Conservation (phyloP, 2,888 invertebrate genomes). For the Tetranychus truncatus region DNA sequence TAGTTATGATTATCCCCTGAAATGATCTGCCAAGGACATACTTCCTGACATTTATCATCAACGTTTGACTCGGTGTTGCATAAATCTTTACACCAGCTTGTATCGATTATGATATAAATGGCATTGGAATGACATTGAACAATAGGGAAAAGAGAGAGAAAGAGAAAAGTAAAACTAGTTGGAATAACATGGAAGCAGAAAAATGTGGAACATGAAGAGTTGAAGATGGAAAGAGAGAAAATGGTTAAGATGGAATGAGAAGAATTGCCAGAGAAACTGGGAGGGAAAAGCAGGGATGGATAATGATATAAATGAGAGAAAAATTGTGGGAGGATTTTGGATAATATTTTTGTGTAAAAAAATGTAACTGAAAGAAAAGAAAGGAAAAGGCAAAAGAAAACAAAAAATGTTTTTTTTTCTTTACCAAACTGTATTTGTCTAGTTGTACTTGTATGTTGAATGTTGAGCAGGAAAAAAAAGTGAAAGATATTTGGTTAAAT, state of each 20-base stretch:
- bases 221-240: neutral
- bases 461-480: too few species aligned
- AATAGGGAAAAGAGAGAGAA: neutral
- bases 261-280: neutral
- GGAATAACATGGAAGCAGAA: neutral
- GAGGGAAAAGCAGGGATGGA: neutral
- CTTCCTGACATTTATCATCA: neutral
- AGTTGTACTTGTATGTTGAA: too few species aligned
- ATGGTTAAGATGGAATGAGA: neutral
- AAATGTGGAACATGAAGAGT: neutral
- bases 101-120: neutral
- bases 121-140: neutral
- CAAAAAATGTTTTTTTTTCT: neutral
- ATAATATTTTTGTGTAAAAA: too few species aligned
- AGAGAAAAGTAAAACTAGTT: neutral
- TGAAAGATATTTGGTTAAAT: too few species aligned
- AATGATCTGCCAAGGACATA: constrained; percentile 1
- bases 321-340: too few species aligned
- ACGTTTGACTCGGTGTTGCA: neutral
- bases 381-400: neutral
- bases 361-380: neutral
- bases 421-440: too few species aligned
- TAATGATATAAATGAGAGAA: neutral
- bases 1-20: neutral
- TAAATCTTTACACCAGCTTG: constrained; percentile 1